Evolutionary conservation across 2,888 invertebrate genomes (phyloP), one percentile per base, ranked within the genome.

Genomic region (Drosophila formosana): DNA sequence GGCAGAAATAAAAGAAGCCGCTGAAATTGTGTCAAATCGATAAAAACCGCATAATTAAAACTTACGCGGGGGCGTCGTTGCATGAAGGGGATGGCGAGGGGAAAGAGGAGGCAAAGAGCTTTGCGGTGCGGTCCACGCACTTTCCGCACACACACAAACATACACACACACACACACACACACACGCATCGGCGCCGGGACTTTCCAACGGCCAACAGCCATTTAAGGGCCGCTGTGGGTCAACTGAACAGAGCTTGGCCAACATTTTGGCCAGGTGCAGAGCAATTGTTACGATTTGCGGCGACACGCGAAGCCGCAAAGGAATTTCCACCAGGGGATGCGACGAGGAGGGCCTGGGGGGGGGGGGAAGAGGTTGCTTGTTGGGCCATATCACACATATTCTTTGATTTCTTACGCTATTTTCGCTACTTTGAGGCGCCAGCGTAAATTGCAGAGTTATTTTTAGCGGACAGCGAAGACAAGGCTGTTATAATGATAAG

Each of bases 11-110:
- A 53, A 77, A 82, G 68, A 75, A 72, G 65, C 66, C 67, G 64
- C 60, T 72, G 72, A 71, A 89, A 90, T 80, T 89, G 91, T 89
- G 89, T 90, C 89, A 89, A 89, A 89, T 90, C 89, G 80, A 89
- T 89, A 90, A 84, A 83, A 86, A 68, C 69, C 80, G 89, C 89
- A 87, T 88, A 90, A 89, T 90, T 90, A 82, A 90, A 90, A 85
- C 88, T 81, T 63, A 68, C 4, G 66, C 72, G 77, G 75, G 80
- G 78, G 71, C 72, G 79, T 61, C 53, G 37, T 70, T 69, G 64
- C 47, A 47, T 43, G 43, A 45, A 49, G 37, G 47, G 51, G 23
- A 18, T 4, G 4, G 6, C 1, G 39, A 11, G 0, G 3, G 13
- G 23, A 6, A 26, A 30, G 2, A 30, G 7, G 30, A 7, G 6